Evolutionary conservation across 2,888 invertebrate species (phyloP).

Genomic region (Helicoverpa assulta): DNA sequence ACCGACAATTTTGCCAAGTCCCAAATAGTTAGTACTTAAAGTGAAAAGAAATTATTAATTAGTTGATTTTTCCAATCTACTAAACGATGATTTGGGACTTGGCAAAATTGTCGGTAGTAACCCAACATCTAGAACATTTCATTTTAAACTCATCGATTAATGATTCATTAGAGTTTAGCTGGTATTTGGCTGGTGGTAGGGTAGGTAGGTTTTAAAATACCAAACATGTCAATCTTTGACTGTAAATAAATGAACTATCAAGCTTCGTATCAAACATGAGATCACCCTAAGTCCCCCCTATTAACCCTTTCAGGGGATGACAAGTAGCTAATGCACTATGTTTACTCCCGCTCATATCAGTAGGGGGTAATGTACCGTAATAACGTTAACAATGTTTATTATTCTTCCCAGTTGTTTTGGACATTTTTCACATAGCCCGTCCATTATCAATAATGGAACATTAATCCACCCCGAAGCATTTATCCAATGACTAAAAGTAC

Average conservation of each 20-base stretch:
- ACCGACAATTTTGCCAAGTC: too few species aligned
- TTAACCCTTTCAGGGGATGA: constrained; percentile 54
- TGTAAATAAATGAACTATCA: constrained; percentile 8
- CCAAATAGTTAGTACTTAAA: too few species aligned
- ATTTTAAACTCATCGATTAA: too few species aligned
- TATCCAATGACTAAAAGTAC: constrained; percentile 21
- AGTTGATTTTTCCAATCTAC: too few species aligned
- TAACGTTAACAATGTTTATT: constrained; percentile 52
- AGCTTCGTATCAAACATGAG: constrained; percentile 18
- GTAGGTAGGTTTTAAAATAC: neutral
- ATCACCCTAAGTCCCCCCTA: constrained; percentile 21
- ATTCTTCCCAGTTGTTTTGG: constrained; percentile 42
- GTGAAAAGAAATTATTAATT: too few species aligned
- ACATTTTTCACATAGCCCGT: constrained; percentile 41
- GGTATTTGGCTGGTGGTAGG: too few species aligned
- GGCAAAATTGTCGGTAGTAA: too few species aligned
- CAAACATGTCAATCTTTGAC: neutral
- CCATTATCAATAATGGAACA: constrained; percentile 50
- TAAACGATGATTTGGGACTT: too few species aligned
- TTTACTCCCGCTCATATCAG: constrained; percentile 34
- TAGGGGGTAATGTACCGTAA: constrained; percentile 44
- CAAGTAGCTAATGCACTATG: constrained; percentile 56
- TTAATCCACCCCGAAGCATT: constrained; percentile 41
- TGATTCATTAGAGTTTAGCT: too few species aligned
- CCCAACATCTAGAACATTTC: too few species aligned